phyloP scores from a whole-genome alignment of 1,140 invertebrate genomes.

The Ericerus pela region DNA sequence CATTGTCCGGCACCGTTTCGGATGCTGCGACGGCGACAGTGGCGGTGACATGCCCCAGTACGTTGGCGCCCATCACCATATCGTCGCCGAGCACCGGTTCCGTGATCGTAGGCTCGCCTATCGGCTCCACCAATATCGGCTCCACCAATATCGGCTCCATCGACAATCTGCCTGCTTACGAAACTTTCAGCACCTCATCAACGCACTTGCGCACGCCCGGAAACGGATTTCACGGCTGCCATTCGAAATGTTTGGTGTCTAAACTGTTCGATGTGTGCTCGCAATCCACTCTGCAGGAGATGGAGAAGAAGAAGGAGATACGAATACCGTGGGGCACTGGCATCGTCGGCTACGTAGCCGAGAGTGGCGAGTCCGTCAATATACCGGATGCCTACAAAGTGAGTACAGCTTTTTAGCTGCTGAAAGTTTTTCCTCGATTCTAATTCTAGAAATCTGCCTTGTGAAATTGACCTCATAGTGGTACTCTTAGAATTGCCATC shows the following conservation, averaged over 20 bases:
- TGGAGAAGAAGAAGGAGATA: constrained; percentile 83
- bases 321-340: constrained; percentile 78
- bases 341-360: constrained; percentile 84
- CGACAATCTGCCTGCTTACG: neutral
- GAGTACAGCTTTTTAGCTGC: too few relatives aligned
- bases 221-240: constrained; percentile 19
- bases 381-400: constrained; percentile 93
- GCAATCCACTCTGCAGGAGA: constrained; percentile 73
- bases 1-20: neutral
- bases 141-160: neutral
- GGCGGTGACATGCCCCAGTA: neutral
- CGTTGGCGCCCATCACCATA: neutral
- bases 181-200: constrained; percentile 5
- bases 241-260: constrained; percentile 58
- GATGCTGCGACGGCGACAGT: too few relatives aligned
- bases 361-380: constrained; percentile 81
- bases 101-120: constrained; percentile 19
- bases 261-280: constrained; percentile 89
- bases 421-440: too few relatives aligned
- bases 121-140: constrained; percentile 19
- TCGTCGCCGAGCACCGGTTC: constrained; percentile 16
- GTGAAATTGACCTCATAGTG: too few relatives aligned
- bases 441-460: too few relatives aligned
- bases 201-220: neutral
- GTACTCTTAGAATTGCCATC: too few relatives aligned